Evolutionary conservation across 2,113 vertebrate genomes (phyloP), one percentile per base, ranked within the genome.

Genomic region (Holacanthus passer): DNA sequence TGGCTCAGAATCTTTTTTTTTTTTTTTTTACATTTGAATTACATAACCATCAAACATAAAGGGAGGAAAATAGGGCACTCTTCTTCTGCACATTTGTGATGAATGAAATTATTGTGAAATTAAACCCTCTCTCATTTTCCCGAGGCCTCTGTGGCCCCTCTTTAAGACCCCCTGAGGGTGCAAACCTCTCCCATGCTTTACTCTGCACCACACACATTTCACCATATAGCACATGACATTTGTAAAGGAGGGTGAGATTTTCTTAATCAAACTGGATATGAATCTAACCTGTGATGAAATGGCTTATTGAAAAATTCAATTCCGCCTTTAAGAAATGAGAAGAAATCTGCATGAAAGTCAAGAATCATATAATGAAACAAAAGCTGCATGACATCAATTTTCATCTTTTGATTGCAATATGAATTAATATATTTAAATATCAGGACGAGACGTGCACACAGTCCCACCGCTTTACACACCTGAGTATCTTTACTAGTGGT

Each of bases 71-170:
- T 12, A 52, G 65, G 27, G 0, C 64, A 59, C 43, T 59, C 43
- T 8, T 65, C 70, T 53, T 53, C 37, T 81, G 35, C 45, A 70
- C 31, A 45, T 80, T 81, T 72, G 24, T 73, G 37, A 27, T 79
- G 37, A 78, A 75, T 79, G n/a, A 68, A 79, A 87, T 89, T 72
- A 79, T 59, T 52, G 52, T 63, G 78, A 87, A 88, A 87, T 88
- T 55, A 87, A 81, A 73, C 31, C 52, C 48, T 60, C 48, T 45
- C 43, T 52, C 71, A 80, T 77, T 79, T 85, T 81, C 64, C 77
- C 11, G n/a, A 39, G 84, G 66, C 66, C 75, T 69, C 43, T 19
- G 1, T 47, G 48, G 70, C 41, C 69, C 70, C 78, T 58, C 22
- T 64, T 80, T 47, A 35, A 79, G 45, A 64, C 19, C 17, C 50